These are phyloP conservation scores for Umimayanthus chanpuru DNA, from an alignment of 92 coral and sea anemone species.

Conservation along the genomic window DNA sequence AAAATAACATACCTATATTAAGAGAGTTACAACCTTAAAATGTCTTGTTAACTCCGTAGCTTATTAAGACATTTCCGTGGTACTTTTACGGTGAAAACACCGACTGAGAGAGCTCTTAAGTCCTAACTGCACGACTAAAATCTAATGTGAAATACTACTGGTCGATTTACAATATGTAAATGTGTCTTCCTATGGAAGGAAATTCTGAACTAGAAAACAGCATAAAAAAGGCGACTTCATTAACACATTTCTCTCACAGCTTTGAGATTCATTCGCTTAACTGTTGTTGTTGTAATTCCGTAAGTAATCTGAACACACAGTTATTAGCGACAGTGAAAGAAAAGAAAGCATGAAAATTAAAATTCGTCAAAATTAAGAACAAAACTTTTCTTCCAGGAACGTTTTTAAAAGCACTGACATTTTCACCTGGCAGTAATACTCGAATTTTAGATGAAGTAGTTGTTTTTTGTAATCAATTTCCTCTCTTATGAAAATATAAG, in stretches of 20 bases:
- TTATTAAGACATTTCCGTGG: conserved; percentile 33
- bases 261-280: background rate
- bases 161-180: background rate
- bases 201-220: conserved; percentile 6
- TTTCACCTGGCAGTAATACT: background rate
- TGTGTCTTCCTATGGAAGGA: background rate
- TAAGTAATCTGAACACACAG: background rate
- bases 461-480: background rate
- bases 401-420: no score
- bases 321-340: background rate
- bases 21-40: conserved; percentile 13
- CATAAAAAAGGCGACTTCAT: background rate
- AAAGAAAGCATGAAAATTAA: background rate
- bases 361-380: background rate
- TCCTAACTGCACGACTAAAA: conserved; percentile 2
- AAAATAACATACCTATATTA: conserved; percentile 21
- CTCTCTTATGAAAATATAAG: background rate
- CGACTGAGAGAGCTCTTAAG: background rate
- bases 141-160: background rate
- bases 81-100: background rate
- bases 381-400: no score
- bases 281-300: background rate
- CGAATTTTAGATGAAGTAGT: background rate
- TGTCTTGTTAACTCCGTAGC: conserved; percentile 1
- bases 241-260: conserved; percentile 11